These are phyloP conservation scores for Corbicula japonica DNA, from an alignment of 2,888 invertebrate species.

Conservation along the genomic window DNA sequence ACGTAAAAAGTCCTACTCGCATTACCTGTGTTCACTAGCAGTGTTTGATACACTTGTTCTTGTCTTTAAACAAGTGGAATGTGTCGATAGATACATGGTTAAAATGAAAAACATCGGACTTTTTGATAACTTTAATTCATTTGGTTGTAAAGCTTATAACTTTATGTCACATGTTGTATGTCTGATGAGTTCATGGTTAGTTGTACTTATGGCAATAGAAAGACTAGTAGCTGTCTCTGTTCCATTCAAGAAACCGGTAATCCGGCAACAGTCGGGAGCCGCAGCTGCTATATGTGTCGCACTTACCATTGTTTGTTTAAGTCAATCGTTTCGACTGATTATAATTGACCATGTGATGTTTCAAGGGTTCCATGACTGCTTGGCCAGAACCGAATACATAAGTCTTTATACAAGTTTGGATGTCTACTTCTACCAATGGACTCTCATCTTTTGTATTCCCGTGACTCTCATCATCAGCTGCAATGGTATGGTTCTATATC, in stretches of 20 bases:
- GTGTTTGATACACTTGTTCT: constrained; percentile 82
- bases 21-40: no score
- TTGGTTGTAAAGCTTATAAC: constrained; percentile 63
- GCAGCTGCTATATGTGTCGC: constrained; percentile 75
- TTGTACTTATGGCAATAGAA: constrained; percentile 76
- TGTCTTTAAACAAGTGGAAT: constrained; percentile 66
- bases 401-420: constrained; percentile 7
- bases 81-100: constrained; percentile 67
- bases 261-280: constrained; percentile 72
- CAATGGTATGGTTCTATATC: constrained; percentile 2
- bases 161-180: neutral
- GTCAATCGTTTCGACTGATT: constrained; percentile 81
- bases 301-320: constrained; percentile 75
- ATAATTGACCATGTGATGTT: constrained; percentile 59
- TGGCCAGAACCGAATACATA: constrained; percentile 53
- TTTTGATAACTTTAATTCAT: constrained; percentile 84
- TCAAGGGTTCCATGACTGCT: constrained; percentile 47
- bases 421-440: constrained; percentile 11
- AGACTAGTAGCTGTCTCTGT: constrained; percentile 81
- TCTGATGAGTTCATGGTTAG: neutral
- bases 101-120: no score
- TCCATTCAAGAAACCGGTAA: constrained; percentile 36
- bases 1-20: no score
- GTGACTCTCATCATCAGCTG: constrained; percentile 1
- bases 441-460: constrained; percentile 8